phyloP scores from a whole-genome alignment of 2,113 vertebrate species.

The Echinops telfairi region DNA sequence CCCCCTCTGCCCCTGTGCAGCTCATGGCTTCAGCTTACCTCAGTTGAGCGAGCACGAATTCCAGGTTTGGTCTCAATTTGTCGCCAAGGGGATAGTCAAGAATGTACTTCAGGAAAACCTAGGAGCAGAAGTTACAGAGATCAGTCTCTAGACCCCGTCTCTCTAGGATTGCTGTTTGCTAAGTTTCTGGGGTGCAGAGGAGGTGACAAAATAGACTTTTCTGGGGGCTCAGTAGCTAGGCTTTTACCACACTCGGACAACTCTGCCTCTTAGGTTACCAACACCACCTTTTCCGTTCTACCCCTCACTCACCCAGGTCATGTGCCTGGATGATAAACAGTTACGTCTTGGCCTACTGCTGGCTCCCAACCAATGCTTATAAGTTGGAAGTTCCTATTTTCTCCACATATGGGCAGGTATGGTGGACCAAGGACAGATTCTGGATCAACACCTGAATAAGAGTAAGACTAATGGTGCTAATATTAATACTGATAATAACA shows the following conservation, averaged over 20 bases:
- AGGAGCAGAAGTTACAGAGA: constrained; percentile 55
- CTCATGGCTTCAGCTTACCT: constrained; percentile 84
- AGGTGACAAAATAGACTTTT: neutral
- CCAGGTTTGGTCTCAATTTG: constrained; percentile 92
- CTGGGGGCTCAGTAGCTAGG: neutral
- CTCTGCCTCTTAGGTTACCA: neutral
- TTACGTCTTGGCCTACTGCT: neutral
- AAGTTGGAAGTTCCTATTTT: too few relatives aligned
- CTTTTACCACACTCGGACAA: neutral
- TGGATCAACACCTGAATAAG: neutral
- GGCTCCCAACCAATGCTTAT: neutral
- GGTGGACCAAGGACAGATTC: neutral
- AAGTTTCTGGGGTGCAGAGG: neutral
- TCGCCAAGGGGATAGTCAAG: constrained; percentile 97
- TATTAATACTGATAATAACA: neutral
- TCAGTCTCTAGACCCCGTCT: neutral
- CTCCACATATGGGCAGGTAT: neutral
- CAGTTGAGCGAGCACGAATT: constrained; percentile 95
- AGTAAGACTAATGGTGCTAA: neutral
- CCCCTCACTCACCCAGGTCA: neutral
- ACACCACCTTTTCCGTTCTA: neutral
- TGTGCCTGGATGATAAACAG: neutral
- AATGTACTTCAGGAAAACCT: constrained; percentile 98
- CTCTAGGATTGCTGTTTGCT: neutral
- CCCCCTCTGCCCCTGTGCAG: too few relatives aligned